Conservation (phyloP, 2,113 vertebrate species). For the Chionomys nivalis region DNA sequence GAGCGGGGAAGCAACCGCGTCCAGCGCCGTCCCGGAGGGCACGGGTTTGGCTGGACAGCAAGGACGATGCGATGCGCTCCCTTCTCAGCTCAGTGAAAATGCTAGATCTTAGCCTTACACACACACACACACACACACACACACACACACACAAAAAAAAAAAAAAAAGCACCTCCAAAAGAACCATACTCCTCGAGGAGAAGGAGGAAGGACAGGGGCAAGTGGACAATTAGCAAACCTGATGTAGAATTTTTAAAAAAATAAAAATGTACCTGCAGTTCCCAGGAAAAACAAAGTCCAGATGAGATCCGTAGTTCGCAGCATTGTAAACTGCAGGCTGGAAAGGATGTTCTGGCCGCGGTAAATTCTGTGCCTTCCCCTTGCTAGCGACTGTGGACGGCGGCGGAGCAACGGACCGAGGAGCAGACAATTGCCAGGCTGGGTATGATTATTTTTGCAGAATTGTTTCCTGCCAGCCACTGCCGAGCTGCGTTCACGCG, state of each 20-base stretch:
- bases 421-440: conserved; percentile 78
- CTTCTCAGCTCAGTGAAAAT: conserved; percentile 23
- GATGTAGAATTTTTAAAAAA: not conserved
- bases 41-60: conserved; percentile 44
- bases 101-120: not conserved
- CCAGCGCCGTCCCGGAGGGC: conserved; percentile 55
- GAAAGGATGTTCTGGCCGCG: conserved; percentile 76
- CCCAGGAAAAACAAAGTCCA: conserved; percentile 92
- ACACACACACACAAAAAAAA: not conserved
- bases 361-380: conserved; percentile 61
- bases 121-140: no score
- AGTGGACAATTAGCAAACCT: conserved; percentile 6
- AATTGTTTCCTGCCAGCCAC: conserved; percentile 83
- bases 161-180: conserved; percentile 45
- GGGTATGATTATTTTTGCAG: conserved; percentile 77
- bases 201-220: not conserved
- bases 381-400: conserved; percentile 70
- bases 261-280: conserved; percentile 90
- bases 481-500: conserved; percentile 88
- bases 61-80: conserved; percentile 46
- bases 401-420: conserved; percentile 62
- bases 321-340: conserved; percentile 90
- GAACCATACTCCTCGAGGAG: not conserved
- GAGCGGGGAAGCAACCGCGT: not conserved
- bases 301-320: conserved; percentile 89